A percentile compares a stretch with the other conserved stretches of the same genome.
Evolutionary conservation across 1,140 invertebrate genomes (phyloP).

Genomic region (Drosophila biarmipes): DNA sequence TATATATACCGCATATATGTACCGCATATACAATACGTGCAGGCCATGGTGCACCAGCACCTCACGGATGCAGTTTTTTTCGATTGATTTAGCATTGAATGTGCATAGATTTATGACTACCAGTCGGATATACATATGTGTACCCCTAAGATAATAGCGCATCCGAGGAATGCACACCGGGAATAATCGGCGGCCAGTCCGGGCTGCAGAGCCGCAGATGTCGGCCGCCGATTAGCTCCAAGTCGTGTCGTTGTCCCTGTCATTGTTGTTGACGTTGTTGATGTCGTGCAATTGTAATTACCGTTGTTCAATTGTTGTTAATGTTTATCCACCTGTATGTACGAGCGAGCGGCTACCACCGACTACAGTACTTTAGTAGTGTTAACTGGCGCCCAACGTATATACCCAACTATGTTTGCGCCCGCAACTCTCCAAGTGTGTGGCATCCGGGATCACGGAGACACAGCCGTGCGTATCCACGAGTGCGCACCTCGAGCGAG

Average conservation of each 20-base stretch:
- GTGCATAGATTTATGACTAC: conserved; percentile 42
- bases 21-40: conserved; percentile 27
- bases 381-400: conserved; percentile 26
- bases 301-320: conserved; percentile 71
- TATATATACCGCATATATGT: conserved; percentile 42
- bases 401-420: not conserved
- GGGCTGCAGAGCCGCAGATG: not conserved
- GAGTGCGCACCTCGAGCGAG: not conserved
- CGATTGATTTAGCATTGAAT: conserved; percentile 58
- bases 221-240: not conserved
- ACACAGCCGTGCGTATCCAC: not conserved
- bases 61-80: conserved; percentile 48
- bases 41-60: conserved; percentile 26
- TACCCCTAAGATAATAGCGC: conserved; percentile 39
- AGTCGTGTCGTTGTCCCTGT: conserved; percentile 9
- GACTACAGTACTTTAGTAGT: conserved; percentile 65
- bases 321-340: conserved; percentile 41
- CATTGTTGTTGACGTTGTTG: conserved; percentile 47
- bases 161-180: conserved; percentile 4
- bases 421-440: conserved; percentile 1
- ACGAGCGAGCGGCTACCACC: conserved; percentile 67
- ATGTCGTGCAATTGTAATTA: conserved; percentile 63
- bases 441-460: not conserved
- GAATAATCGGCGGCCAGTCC: not conserved
- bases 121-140: conserved; percentile 17